These are phyloP conservation scores for Dermolepida albohirtum DNA, from an alignment of 2,888 invertebrate genomes.

Conservation along the genomic window DNA sequence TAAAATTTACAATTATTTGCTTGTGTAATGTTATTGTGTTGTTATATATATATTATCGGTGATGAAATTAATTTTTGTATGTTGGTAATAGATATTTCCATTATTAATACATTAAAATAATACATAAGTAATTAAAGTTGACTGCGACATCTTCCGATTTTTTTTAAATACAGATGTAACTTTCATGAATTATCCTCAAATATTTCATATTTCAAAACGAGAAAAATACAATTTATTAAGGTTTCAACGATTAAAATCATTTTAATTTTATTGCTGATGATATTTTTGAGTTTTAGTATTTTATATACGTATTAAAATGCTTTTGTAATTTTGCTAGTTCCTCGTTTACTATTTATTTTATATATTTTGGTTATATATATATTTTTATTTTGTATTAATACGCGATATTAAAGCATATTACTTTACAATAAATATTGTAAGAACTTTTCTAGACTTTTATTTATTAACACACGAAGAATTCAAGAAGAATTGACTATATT, in stretches of 20 bases:
- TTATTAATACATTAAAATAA: too few relatives aligned
- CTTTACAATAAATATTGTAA: slow-evolving; percentile 32
- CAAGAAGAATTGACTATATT: too few relatives aligned
- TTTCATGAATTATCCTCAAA: too few relatives aligned
- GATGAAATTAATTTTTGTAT: slow-evolving; percentile 6
- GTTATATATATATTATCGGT: slow-evolving; percentile 5
- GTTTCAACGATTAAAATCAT: neutral
- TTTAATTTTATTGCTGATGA: slow-evolving; percentile 13
- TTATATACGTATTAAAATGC: slow-evolving; percentile 21
- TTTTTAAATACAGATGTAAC: too few relatives aligned
- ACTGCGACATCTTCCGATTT: too few relatives aligned
- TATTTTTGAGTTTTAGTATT: slow-evolving; percentile 15
- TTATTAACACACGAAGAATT: too few relatives aligned
- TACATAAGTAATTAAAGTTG: too few relatives aligned
- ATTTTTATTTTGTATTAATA: slow-evolving; percentile 33
- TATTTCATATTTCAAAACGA: neutral
- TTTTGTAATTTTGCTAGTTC: slow-evolving; percentile 37
- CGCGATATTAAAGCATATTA: slow-evolving; percentile 35
- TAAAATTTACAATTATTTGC: slow-evolving; percentile 10
- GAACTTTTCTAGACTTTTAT: neutral
- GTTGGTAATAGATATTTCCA: too few relatives aligned
- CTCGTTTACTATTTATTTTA: slow-evolving; percentile 28
- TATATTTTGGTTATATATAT: slow-evolving; percentile 19
- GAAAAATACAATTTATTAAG: neutral
- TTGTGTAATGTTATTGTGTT: slow-evolving; percentile 26